phyloP scores from a whole-genome alignment of 2,113 vertebrate genomes.

The Herpetotheres cachinnans region DNA sequence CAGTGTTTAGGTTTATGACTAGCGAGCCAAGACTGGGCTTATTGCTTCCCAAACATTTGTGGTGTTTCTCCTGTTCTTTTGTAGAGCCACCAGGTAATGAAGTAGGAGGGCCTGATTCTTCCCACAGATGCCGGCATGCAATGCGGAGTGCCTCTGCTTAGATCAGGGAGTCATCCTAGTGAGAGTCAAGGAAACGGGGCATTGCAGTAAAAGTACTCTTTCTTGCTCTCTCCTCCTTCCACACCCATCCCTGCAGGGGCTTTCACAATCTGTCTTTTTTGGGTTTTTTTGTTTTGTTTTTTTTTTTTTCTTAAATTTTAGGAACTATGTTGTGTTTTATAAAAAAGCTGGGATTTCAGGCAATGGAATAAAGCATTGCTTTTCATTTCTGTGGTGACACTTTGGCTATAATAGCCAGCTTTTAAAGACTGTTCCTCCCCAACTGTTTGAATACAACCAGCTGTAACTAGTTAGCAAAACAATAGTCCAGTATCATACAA shows the following conservation, averaged over 20 bases:
- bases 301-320: neutral
- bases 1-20: neutral
- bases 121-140: neutral
- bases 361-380: neutral
- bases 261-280: neutral
- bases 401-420: neutral
- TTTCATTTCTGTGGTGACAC: neutral
- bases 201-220: neutral
- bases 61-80: neutral
- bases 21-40: neutral
- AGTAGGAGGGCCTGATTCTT: neutral
- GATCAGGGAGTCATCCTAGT: neutral
- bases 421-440: neutral
- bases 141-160: neutral
- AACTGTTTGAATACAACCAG: conserved; percentile 1
- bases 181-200: neutral
- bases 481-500: neutral
- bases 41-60: neutral
- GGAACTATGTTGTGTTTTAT: neutral
- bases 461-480: conserved; percentile 24
- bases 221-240: neutral
- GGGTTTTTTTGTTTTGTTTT: neutral
- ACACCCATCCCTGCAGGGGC: neutral
- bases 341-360: neutral
- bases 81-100: neutral